Evolutionary conservation across 2,888 invertebrate species (phyloP).

Genomic region (Lochmaea capreae): DNA sequence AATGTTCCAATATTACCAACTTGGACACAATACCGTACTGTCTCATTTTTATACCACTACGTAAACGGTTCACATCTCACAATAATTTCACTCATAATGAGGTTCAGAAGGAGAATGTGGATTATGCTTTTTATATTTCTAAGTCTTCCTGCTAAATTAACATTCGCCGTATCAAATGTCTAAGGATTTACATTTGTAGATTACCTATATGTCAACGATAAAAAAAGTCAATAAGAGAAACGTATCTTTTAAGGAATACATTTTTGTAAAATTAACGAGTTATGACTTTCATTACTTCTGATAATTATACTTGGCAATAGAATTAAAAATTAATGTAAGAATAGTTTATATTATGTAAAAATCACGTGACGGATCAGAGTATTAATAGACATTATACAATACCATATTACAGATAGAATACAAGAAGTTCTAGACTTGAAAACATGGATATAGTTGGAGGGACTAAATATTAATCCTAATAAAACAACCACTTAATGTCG

Average conservation of each 20-base stretch:
- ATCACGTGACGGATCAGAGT: too few species aligned
- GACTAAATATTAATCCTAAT: too few species aligned
- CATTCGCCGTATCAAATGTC: neutral
- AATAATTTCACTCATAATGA: neutral
- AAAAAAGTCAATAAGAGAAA: neutral
- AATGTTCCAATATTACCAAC: neutral
- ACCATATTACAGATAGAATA: too few species aligned
- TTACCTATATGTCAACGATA: conserved; percentile 3
- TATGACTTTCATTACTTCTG: neutral
- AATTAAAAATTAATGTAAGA: too few species aligned
- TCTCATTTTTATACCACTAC: neutral
- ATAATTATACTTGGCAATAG: neutral
- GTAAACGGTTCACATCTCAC: neutral
- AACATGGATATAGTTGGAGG: too few species aligned
- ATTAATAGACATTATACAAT: too few species aligned
- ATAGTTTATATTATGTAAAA: too few species aligned
- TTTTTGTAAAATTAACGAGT: neutral
- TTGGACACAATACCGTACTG: neutral
- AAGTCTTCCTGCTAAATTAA: neutral
- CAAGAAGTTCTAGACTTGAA: too few species aligned
- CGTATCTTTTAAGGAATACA: neutral
- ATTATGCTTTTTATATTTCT: neutral
- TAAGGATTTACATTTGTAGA: neutral
- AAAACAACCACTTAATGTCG: too few species aligned
- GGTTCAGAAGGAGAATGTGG: neutral